Base-by-base conservation (phyloP, 2,113 vertebrate species). In the Grammomys dolichurus region DNA sequence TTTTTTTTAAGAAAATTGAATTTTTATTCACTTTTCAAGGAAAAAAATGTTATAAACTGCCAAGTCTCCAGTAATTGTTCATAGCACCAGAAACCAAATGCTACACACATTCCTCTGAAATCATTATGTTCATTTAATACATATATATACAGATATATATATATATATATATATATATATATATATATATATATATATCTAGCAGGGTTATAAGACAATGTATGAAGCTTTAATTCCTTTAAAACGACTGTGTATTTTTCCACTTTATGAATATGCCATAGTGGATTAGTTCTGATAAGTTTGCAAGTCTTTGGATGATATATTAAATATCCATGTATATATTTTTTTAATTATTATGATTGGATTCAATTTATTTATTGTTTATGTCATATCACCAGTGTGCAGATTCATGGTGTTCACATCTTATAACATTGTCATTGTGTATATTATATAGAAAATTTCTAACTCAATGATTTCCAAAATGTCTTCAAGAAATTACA, bases 241-340 rank as follows among this genome's bases (percentile, higher is more conserved):
- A 24, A 80, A 93, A 65, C 26, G 85, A 85, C 56, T 80, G 16
- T 65, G 65, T 33, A 33, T 11, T 75, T 85, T 69, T 92, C 36
- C 14, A 73, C 86, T 86, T 76, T 77, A 86, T 51, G 20, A 58
- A 75, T 51, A 75, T 40, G 26, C 5, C 3, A 54, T 63, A 78
- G 70, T 92, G 81, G 63, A 56, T 93, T 89, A 95, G n/a, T 93
- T 95, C 22, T 28, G n/a, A 91, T 69, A 80, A 33, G 12, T 28
- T 33, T 33, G 3, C 19, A 19, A 69, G 46, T 94, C 81, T 54
- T 1, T 16, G 28, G 31, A 88, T 63, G 58, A 60, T 60, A 22
- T 60, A 22, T 60, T 60, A 60, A 60, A 20, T 22, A 60, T 63
- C 24, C 24, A 63, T 26, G 24, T 9, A 0, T 63, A 63, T 26